Evolutionary conservation across 2,888 invertebrate genomes (phyloP), one percentile per base, ranked within the genome.

Genomic region (Epinotia nisella): DNA sequence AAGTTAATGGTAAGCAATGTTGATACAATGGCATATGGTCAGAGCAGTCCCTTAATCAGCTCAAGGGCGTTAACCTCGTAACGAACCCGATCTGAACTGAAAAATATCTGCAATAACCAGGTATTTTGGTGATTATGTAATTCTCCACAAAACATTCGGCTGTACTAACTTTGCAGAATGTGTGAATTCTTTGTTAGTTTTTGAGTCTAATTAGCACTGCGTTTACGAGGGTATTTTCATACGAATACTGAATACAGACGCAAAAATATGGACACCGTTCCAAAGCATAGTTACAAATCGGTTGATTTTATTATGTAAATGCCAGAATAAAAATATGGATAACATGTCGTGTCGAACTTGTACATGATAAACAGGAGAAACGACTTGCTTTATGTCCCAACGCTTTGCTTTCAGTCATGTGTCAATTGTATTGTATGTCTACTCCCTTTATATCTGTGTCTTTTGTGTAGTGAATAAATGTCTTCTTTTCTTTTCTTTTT

Each of bases 31-130:
- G 60, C 53, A 41, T 71, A 45, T 53, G 65, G 53, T 19, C 19
- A 24, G 49, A 19, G 19, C 65, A 17, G 62, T 53, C 49, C 72
- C 75, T 78, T 78, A 78, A 79, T 80, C 78, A 76, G 71, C 56
- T 35, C 59, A 68, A 76, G 78, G 75, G 74, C 78, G 71, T 78
- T 78, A 67, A 78, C 78, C 80, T 75, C 21, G 70, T 65, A 71
- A 75, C 74, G 76, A 76, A 75, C 72, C 76, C 75, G 75, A 77
- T 70, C 73, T 76, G 76, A 69, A 74, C 76, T 75, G 78, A 78
- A 78, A 64, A 79, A 78, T 75, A 68, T 77, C 70, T 76, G 74
- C 73, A 74, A 64, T 60, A 51, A 41, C 15, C 49, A n/a, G 65
- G 74, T 79, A 78, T 79, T n/a, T 79, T 78, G 79, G 21, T 24